These are phyloP conservation scores for Sclerodermus sp. DNA, from an alignment of 2,888 invertebrate species.

Conservation along the genomic window DNA sequence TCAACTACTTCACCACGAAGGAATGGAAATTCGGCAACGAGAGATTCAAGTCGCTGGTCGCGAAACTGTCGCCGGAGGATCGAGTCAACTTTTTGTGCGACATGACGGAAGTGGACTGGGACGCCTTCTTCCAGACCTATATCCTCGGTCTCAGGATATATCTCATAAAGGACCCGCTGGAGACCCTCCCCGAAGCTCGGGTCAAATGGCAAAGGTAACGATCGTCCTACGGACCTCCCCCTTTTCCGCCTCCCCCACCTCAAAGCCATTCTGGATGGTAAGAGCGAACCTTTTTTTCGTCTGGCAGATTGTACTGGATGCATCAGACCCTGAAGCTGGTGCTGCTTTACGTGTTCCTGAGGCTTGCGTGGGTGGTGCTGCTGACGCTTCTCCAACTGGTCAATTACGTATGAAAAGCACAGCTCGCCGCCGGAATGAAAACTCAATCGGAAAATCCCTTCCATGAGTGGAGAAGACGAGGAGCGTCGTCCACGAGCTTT, in stretches of 20 bases:
- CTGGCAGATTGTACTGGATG: conserved; percentile 53
- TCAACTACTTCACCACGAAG: conserved; percentile 78
- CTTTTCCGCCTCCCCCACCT: neutral
- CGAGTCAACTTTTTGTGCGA: conserved; percentile 71
- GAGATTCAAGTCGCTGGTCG: conserved; percentile 65
- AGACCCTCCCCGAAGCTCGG: conserved; percentile 69
- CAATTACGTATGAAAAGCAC: conserved; percentile 8
- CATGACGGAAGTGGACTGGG: conserved; percentile 75
- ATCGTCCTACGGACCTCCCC: conserved; percentile 8
- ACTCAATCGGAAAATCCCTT: no score
- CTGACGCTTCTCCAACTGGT: conserved; percentile 20
- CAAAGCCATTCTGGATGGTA: no score
- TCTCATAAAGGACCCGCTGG: conserved; percentile 77
- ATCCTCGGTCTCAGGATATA: conserved; percentile 75
- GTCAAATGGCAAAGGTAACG: conserved; percentile 62
- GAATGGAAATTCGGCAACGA: conserved; percentile 74
- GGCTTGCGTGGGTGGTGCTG: conserved; percentile 42
- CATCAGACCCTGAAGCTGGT: conserved; percentile 50
- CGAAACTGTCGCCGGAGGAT: conserved; percentile 63
- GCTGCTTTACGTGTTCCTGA: conserved; percentile 39
- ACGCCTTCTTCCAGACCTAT: conserved; percentile 70
- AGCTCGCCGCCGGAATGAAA: neutral
- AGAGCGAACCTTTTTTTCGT: no score
- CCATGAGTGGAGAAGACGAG: neutral
- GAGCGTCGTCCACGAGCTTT: neutral